phyloP scores from a whole-genome alignment of 1,140 invertebrate genomes.

The Solenopsis fugax region DNA sequence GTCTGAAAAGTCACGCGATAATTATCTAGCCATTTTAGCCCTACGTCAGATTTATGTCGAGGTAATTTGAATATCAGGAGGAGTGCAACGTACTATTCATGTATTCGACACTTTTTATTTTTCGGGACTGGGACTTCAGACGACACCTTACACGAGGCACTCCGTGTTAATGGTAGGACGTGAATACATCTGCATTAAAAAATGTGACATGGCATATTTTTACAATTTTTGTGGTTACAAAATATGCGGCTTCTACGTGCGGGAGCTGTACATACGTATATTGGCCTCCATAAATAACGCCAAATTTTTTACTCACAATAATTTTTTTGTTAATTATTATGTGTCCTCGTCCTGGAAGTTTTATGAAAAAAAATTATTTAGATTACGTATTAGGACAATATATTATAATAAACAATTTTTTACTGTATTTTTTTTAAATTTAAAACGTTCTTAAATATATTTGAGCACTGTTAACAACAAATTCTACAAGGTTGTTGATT shows the following conservation, averaged over 20 bases:
- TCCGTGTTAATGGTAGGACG: conserved; percentile 27
- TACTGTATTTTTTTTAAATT: background rate
- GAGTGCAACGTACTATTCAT: conserved; percentile 49
- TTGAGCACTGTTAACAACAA: background rate
- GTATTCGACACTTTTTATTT: conserved; percentile 59
- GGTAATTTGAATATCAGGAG: conserved; percentile 59
- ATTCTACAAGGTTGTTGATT: conserved; percentile 31
- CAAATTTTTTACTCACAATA: background rate
- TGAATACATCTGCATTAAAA: conserved; percentile 60
- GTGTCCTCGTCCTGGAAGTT: background rate
- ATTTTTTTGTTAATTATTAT: conserved; percentile 17
- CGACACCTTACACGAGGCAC: conserved; percentile 42
- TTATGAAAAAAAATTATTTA: background rate
- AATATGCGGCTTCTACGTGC: background rate
- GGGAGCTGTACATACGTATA: background rate
- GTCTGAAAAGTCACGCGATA: conserved; percentile 47
- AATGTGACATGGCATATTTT: conserved; percentile 47
- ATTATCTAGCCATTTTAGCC: conserved; percentile 40
- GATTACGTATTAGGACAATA: background rate
- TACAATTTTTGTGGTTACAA: conserved; percentile 43
- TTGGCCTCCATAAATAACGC: background rate
- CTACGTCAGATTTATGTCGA: conserved; percentile 46
- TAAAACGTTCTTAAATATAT: conserved; percentile 5
- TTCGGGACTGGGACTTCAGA: conserved; percentile 27
- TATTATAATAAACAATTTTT: conserved; percentile 1